phyloP scores from a whole-genome alignment of 1,140 invertebrate genomes.

The Lerema accius region DNA sequence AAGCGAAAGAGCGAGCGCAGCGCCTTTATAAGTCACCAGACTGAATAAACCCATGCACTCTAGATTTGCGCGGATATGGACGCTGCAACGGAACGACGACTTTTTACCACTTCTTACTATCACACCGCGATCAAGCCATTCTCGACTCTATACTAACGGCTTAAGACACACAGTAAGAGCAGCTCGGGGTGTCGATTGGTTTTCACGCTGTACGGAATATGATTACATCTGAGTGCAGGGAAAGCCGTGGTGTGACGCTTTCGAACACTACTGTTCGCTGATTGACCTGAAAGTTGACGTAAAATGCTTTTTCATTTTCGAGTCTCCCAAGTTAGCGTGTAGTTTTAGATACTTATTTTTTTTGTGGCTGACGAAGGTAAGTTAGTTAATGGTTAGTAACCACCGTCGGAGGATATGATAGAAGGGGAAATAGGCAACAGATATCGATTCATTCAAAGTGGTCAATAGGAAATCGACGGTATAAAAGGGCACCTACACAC shows the following conservation, averaged over 20 bases:
- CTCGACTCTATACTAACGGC: conserved; percentile 32
- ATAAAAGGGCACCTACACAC: too few species aligned
- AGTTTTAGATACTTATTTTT: neutral
- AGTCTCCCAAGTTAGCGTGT: neutral
- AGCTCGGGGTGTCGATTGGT: conserved; percentile 44
- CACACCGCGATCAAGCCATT: conserved; percentile 10
- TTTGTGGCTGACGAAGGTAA: too few species aligned
- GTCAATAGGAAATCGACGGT: too few species aligned
- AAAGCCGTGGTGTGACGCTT: conserved; percentile 48
- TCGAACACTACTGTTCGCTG: conserved; percentile 30
- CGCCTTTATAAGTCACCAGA: conserved; percentile 19
- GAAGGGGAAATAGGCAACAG: too few species aligned
- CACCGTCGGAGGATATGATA: too few species aligned
- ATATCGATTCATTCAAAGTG: too few species aligned
- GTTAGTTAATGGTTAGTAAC: too few species aligned
- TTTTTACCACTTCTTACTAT: conserved; percentile 42
- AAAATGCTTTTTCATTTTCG: conserved; percentile 27
- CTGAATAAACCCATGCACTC: conserved; percentile 34
- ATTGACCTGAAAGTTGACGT: conserved; percentile 39
- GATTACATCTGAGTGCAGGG: conserved; percentile 55
- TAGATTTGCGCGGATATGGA: conserved; percentile 47
- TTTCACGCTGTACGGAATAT: conserved; percentile 50
- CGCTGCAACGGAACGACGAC: conserved; percentile 50
- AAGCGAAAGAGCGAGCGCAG: conserved; percentile 4
- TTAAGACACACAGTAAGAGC: neutral